These are phyloP conservation scores for Pyrrhia umbra DNA, from an alignment of 2,888 invertebrate genomes.

Conservation along the genomic window DNA sequence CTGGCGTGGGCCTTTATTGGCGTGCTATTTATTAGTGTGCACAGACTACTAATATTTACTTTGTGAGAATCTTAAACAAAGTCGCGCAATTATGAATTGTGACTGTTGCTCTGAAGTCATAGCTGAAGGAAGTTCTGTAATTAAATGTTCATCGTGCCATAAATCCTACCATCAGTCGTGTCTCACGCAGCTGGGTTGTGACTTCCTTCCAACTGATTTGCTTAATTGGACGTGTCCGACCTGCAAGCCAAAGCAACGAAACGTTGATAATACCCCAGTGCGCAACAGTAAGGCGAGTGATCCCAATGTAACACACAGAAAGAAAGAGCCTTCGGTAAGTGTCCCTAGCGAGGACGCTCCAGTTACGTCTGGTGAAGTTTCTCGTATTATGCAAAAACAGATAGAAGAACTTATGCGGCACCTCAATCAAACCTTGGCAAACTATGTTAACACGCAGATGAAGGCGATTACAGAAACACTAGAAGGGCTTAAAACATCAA, in stretches of 20 bases:
- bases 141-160: too few species aligned
- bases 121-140: too few species aligned
- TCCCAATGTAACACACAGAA: background rate
- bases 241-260: conserved; percentile 3
- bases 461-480: background rate
- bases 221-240: background rate
- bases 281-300: background rate
- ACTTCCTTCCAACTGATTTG: background rate
- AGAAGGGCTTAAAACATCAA: conserved; percentile 2
- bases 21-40: too few species aligned
- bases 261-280: conserved; percentile 3
- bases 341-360: background rate
- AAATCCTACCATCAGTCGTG: too few species aligned
- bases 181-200: conserved; percentile 1
- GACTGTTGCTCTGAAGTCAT: too few species aligned
- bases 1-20: too few species aligned
- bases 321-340: background rate
- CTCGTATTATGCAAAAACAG: conserved; percentile 1
- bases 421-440: conserved; percentile 1
- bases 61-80: too few species aligned
- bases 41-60: too few species aligned
- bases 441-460: background rate
- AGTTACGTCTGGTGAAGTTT: conserved; percentile 1
- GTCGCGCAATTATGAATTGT: too few species aligned
- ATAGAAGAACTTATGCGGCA: conserved; percentile 7